Base-by-base conservation (phyloP, 1,140 invertebrate species). In the Cotesia glomerata region DNA sequence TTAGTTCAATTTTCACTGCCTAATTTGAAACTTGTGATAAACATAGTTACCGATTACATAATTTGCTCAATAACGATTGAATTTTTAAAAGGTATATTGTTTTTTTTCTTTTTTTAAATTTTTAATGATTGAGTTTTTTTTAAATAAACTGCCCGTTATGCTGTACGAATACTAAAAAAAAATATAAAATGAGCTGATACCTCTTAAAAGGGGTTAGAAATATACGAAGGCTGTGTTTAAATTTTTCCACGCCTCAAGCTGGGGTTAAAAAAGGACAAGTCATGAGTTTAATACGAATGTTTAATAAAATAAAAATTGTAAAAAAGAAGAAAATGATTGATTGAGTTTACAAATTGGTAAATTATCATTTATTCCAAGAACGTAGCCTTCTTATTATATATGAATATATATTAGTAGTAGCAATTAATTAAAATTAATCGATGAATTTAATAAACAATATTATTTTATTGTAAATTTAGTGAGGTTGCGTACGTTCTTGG, bases 141-240 rank as follows among this genome's bases (percentile, higher is more conserved):
- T 34, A 45, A 32, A 59, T 11, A 59, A n/a, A 56, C 18, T 36
- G 61, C 49, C 34, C 49, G 69, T 74, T 69, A 65, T 69, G 69
- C 70, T 72, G 72, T 66, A 69, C 70, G 39, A 45, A 7, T 45
- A 45, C 8, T 56, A 39, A 64, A n/a, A 39, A 71, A 39, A 26
- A 63, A 75, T 64, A 39, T 69, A 39, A 26, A 63, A 75, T 64
- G 77, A 79, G 75, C 79, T 80, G 76, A 82, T 78, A 77, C 51
- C 77, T 14, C 3, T 75, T 78, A 69, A 78, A 76, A 67, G 69
- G 72, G 75, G 73, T 76, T 78, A 82, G 81, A 49, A 67, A 54
- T 54, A 67, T 78, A 79, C 74, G 69, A 79, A 80, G 79, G 80
- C 81, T 83, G 80, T 80, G 80, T 77, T 80, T 58, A 66, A 36